phyloP scores from a whole-genome alignment of 2,888 invertebrate species.

The Netelia inedita region DNA sequence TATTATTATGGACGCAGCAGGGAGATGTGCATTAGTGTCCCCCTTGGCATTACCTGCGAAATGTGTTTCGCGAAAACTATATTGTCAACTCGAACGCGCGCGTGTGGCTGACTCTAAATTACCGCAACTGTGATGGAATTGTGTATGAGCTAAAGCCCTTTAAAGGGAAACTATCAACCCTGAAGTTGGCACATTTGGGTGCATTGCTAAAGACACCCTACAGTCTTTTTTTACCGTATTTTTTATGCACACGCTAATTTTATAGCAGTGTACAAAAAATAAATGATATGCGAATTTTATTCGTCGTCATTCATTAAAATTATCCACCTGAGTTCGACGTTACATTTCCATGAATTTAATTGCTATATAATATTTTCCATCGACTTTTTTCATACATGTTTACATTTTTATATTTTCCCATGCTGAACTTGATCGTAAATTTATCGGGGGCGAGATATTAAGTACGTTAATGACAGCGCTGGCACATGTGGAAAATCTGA shows the following conservation, averaged over 20 bases:
- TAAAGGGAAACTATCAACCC: not conserved
- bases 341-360: not conserved
- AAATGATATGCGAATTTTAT: too few species aligned
- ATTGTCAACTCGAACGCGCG: slow-evolving; percentile 32
- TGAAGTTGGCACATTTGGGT: not conserved
- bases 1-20: slow-evolving; percentile 13
- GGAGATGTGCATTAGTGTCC: not conserved
- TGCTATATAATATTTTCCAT: not conserved
- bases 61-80: slow-evolving; percentile 35
- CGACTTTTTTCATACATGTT: not conserved
- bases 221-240: too few species aligned
- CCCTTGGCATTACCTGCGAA: not conserved
- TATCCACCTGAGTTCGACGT: not conserved
- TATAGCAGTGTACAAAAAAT: too few species aligned
- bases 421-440: not conserved
- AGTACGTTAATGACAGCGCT: slow-evolving; percentile 17
- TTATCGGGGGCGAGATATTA: not conserved
- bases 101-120: slow-evolving; percentile 50
- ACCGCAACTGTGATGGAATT: not conserved
- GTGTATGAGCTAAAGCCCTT: not conserved
- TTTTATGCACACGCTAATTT: too few species aligned
- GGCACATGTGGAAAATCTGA: slow-evolving; percentile 32
- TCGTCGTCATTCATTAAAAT: not conserved
- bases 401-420: too few species aligned
- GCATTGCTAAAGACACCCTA: not conserved